Base-by-base conservation (phyloP, 1,140 invertebrate genomes). In the Mactra quadrangularis region DNA sequence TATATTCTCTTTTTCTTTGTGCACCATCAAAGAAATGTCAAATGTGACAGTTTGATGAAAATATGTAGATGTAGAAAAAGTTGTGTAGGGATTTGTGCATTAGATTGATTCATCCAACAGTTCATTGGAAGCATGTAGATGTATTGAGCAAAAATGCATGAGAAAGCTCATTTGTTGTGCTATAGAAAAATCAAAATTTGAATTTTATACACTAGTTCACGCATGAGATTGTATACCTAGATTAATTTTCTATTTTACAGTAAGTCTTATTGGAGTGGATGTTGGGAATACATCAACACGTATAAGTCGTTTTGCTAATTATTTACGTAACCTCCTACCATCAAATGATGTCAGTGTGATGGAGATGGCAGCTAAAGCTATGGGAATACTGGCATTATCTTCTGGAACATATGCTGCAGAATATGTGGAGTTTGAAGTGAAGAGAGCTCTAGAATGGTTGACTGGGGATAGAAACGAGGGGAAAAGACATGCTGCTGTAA, bases 361-460 rank as follows among this genome's bases (percentile, higher is more conserved):
- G 96, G 98, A 99, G 94, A 94, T 99, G 78, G 97, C 97, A n/a
- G 97, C 98, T 19, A 97, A 97, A 90, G 98, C 98, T 11, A 96
- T 99, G 84, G 98, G 98, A 0, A 96, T 97, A 85, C 93, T 99
- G 59, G 97, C 97, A 2, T 94, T 97, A 17, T 96, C 97, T 9
- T 98, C 97, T 25, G 98, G 97, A 19, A 97, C 97, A 0, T 97
- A 97, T 91, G 96, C 97, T 60, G 97, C 97, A 0, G 97, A 98
- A 89, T 99, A 98, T 93, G 97, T 99, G 1, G 97, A 99, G 88
- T 98, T 98, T 94, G 97, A 99, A 93, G 97, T 99, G 0, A 98
- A 98, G 92, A 94, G 96, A 87, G 97, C 98, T 9, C 97, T 99
- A 90, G 98, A 99, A 91, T 98, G 97, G 97, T 93, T 99, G 0